Evolutionary conservation across 2,888 invertebrate species (phyloP), one percentile per base, ranked within the genome.

Genomic region (Deladenus siricidicola): DNA sequence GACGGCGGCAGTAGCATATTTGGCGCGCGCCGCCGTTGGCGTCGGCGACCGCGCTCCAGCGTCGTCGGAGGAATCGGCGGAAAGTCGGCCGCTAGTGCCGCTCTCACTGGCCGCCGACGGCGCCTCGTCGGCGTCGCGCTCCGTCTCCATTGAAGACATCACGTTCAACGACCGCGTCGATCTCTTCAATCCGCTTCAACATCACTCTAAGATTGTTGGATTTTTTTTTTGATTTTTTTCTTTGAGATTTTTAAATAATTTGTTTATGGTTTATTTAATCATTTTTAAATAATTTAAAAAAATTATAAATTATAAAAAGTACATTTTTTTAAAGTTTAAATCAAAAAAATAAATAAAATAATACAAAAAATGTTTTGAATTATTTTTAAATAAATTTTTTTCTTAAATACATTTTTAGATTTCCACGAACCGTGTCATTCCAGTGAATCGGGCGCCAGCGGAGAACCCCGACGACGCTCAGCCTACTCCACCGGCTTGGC

Each of bases 131-230:
- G 50, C 19, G 8, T 42, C n/a, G n/a, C 21, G 8, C 8, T 24
- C 23, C 23, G 23, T 19, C 8, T 2, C 2, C 1, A 26, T 50
- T 24, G 58, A 58, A 43, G 43, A 44, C 29, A 58, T 58, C 4
- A 34, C 53, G n/a, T 19, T 56, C 21, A 58, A 58, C 56, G 6
- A 19, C 4, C 26, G 19, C 50, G 56, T 55, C 29, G 53, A 55
- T 42, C 21, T 42, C 10, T 19, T 42, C n/a, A 59, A 57, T 30
- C 44, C 62, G 4, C 58, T 55, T 1, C 64, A 65, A 34, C 23
- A 47, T 54, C 62, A 62, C 45, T 59, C 58, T 0, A 62, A 62
- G 39, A 62, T 45, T 23, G 62, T 62, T 42, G 28, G 62, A n/a
- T n/a, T n/a, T n/a, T n/a, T n/a, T n/a, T n/a, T n/a, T n/a, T n/a